phyloP scores from a whole-genome alignment of 2,888 invertebrate species.

The Mesochorus sp. region DNA sequence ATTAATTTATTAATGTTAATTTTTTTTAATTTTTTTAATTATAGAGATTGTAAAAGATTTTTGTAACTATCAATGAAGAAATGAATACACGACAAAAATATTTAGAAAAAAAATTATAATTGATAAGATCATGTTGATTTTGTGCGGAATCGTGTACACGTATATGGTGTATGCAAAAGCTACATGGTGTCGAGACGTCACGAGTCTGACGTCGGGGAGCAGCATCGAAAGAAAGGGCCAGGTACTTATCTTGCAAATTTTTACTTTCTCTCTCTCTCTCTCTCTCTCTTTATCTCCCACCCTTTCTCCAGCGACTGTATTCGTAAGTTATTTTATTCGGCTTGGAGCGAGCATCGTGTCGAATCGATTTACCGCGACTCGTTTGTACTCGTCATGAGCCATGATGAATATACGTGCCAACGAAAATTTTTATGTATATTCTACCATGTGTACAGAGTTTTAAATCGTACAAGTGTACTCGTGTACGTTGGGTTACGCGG shows the following conservation, averaged over 20 bases:
- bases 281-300: slow-evolving; percentile 13
- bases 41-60: no score
- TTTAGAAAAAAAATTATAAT: neutral
- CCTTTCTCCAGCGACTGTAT: neutral
- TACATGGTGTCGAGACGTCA: slow-evolving; percentile 18
- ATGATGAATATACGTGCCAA: slow-evolving; percentile 49
- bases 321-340: slow-evolving; percentile 46
- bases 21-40: no score
- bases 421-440: no score
- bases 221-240: slow-evolving; percentile 32
- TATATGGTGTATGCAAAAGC: neutral
- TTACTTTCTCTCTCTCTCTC: slow-evolving; percentile 14
- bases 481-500: no score
- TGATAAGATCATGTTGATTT: no score
- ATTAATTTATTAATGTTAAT: no score
- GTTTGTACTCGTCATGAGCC: slow-evolving; percentile 68
- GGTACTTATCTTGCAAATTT: slow-evolving; percentile 32
- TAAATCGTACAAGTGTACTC: slow-evolving; percentile 6
- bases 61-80: no score
- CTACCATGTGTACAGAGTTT: no score
- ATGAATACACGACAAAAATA: neutral
- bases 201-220: neutral
- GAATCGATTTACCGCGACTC: slow-evolving; percentile 72
- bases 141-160: no score
- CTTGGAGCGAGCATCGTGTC: slow-evolving; percentile 59